Conservation (phyloP, 2,888 invertebrate species). For the Liopterus haemorrhoidalis region DNA sequence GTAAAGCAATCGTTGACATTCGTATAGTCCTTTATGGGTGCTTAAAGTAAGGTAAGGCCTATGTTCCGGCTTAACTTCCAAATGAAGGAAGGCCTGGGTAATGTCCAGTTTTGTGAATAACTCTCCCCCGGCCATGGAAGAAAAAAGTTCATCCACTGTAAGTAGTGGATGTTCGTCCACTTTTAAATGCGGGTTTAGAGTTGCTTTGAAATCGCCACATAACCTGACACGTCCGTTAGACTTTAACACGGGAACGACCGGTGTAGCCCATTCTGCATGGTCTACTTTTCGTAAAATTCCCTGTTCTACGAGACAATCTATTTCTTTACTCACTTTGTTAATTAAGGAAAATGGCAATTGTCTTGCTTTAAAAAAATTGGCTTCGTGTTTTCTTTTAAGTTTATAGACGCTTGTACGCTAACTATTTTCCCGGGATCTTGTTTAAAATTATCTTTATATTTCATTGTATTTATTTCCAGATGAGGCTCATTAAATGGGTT, state of each 20-base stretch:
- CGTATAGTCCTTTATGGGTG: conserved; percentile 39
- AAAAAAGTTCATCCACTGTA: conserved; percentile 29
- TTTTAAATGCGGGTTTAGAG: conserved; percentile 30
- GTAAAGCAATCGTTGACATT: conserved; percentile 36
- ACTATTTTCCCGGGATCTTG: too few relatives aligned
- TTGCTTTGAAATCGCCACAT: conserved; percentile 32
- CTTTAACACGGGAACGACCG: conserved; percentile 37
- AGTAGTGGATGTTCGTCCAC: conserved; percentile 31
- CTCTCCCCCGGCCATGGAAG: conserved; percentile 33
- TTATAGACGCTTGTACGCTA: too few relatives aligned
- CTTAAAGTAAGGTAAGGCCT: conserved; percentile 37
- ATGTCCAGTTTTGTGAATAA: conserved; percentile 33
- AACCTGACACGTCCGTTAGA: conserved; percentile 31
- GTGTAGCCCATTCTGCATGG: conserved; percentile 37
- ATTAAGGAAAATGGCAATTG: too few relatives aligned
- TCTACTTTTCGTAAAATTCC: conserved; percentile 30
- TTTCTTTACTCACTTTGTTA: too few relatives aligned
- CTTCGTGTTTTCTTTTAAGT: too few relatives aligned
- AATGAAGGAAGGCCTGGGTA: conserved; percentile 38
- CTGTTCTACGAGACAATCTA: too few relatives aligned
- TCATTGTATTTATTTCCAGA: too few relatives aligned
- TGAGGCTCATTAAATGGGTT: too few relatives aligned
- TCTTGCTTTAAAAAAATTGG: too few relatives aligned
- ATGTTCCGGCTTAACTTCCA: conserved; percentile 37
- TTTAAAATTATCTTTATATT: too few relatives aligned